phyloP scores from a whole-genome alignment of 2,888 invertebrate species.

The Hesperia comma region DNA sequence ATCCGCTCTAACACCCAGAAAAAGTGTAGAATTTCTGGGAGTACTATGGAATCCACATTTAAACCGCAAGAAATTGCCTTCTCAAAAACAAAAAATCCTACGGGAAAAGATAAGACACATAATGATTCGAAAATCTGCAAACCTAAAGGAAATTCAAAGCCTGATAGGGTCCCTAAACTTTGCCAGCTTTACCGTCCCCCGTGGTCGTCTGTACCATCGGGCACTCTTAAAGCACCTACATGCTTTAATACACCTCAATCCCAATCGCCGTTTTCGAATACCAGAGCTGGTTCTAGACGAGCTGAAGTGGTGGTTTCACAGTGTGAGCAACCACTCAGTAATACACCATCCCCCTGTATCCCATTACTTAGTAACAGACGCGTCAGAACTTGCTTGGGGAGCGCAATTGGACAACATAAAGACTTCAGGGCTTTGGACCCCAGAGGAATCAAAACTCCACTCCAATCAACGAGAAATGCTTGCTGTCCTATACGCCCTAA shows the following conservation, averaged over 20 bases:
- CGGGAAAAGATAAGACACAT: not conserved
- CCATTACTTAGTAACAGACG: constrained; percentile 38
- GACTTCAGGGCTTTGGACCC: constrained; percentile 34
- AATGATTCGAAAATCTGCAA: not conserved
- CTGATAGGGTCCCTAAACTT: not conserved
- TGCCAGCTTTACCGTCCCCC: not conserved
- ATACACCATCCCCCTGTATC: not conserved
- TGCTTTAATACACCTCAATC: not conserved
- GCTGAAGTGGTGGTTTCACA: not conserved
- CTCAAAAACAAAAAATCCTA: not conserved
- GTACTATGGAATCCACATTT: not conserved
- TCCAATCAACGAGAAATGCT: constrained; percentile 44
- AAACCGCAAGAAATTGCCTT: not conserved
- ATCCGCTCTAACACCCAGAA: not conserved
- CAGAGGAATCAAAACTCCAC: constrained; percentile 33
- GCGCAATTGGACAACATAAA: constrained; percentile 38
- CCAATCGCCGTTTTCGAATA: not conserved
- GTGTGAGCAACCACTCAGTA: not conserved
- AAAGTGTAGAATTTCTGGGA: not conserved
- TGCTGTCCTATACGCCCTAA: no score
- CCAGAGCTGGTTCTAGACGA: not conserved
- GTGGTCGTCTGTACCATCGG: not conserved
- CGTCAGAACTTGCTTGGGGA: constrained; percentile 40
- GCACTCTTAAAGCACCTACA: not conserved
- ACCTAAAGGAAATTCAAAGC: not conserved